A percentile compares a stretch with the other conserved stretches of the same genome.
phyloP scores from a whole-genome alignment of 2,113 vertebrate species.

The Myxocyprinus asiaticus region DNA sequence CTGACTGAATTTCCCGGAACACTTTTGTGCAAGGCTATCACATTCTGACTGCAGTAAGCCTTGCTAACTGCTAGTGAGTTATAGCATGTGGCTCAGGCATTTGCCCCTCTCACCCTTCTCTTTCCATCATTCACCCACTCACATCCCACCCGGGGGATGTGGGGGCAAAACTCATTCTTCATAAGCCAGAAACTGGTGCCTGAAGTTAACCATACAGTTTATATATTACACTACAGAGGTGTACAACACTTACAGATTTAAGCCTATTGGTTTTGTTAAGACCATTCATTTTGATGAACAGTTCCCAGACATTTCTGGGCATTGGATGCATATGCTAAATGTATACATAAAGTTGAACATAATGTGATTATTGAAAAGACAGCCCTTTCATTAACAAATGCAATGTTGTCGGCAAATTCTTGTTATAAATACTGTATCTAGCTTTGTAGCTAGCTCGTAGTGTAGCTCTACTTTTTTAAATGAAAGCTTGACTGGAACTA shows the following conservation, averaged over 20 bases:
- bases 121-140: conserved; percentile 14
- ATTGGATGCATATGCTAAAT: too few species aligned
- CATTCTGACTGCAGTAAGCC: conserved; percentile 15
- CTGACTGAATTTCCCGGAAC: conserved; percentile 42
- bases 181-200: conserved; percentile 9
- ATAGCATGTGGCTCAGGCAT: conserved; percentile 56
- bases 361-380: too few species aligned
- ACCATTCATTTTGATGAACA: too few species aligned
- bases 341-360: too few species aligned
- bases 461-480: too few species aligned
- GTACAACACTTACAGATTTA: neutral
- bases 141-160: neutral
- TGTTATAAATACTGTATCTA: too few species aligned
- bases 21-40: conserved; percentile 58
- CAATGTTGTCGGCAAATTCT: too few species aligned
- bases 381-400: too few species aligned
- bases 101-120: conserved; percentile 42
- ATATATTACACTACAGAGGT: neutral
- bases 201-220: conserved; percentile 3
- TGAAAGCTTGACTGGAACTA: too few species aligned
- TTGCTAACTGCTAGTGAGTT: conserved; percentile 53
- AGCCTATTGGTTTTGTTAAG: too few species aligned
- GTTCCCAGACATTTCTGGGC: too few species aligned
- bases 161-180: conserved; percentile 6
- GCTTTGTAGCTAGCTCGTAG: too few species aligned